phyloP scores from a whole-genome alignment of 92 coral and sea anemone species.

The Palythoa caribaeorum region DNA sequence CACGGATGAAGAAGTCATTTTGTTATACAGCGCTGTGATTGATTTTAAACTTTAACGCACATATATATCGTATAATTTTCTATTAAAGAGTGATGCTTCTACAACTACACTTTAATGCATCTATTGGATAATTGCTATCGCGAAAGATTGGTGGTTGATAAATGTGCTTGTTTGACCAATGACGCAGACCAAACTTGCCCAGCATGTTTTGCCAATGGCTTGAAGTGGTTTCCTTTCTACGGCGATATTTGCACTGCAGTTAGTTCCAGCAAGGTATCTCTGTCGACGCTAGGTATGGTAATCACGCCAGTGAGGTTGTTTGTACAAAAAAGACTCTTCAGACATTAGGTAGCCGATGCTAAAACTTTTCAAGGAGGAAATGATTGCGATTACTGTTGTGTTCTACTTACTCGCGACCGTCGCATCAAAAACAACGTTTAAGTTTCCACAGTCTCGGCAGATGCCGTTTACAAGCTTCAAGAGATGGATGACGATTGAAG shows the following conservation, averaged over 20 bases:
- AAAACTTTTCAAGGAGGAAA: background rate
- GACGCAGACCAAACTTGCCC: background rate
- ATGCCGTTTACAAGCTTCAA: slow-evolving; percentile 1
- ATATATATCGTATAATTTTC: background rate
- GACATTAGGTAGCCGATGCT: background rate
- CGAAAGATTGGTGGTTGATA: slow-evolving; percentile 36
- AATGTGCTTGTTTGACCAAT: slow-evolving; percentile 29
- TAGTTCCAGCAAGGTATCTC: background rate
- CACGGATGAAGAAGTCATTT: slow-evolving; percentile 9
- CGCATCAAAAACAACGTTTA: slow-evolving; percentile 26
- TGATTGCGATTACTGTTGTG: background rate
- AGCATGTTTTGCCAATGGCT: slow-evolving; percentile 6
- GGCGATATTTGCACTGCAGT: slow-evolving; percentile 7
- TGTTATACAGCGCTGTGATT: slow-evolving; percentile 18
- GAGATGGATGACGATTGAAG: background rate
- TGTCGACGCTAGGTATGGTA: background rate
- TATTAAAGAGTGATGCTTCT: background rate
- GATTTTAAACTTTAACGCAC: background rate
- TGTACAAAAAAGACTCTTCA: background rate
- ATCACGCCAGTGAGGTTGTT: background rate
- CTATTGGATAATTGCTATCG: slow-evolving; percentile 24
- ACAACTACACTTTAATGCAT: background rate
- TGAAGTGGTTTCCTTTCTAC: background rate
- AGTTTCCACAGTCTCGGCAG: background rate
- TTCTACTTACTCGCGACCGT: slow-evolving; percentile 4